phyloP scores from a whole-genome alignment of 1,140 invertebrate genomes.

The Lutraria rhynchaena region DNA sequence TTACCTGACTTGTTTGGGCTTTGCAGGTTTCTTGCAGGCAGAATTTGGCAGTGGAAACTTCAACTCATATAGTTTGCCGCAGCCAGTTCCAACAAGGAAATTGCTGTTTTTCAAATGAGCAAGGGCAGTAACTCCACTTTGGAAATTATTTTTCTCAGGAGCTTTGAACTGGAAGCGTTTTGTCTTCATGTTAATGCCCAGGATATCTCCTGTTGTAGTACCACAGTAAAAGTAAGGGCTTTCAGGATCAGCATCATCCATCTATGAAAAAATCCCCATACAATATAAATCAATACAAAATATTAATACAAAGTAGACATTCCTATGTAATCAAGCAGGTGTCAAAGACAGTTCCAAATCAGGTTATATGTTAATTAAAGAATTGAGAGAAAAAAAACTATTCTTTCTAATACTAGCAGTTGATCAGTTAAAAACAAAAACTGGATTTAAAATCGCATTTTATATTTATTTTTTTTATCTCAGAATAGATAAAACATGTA shows the following conservation, averaged over 20 bases:
- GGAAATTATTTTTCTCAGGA: conserved; percentile 79
- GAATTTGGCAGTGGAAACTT: conserved; percentile 53
- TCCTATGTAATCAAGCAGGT: too few relatives aligned
- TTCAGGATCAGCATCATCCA: conserved; percentile 81
- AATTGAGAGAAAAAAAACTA: too few relatives aligned
- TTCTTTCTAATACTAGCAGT: too few relatives aligned
- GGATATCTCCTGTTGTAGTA: conserved; percentile 90
- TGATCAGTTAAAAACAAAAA: too few relatives aligned
- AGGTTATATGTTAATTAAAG: too few relatives aligned
- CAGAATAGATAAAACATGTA: too few relatives aligned
- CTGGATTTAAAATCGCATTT: too few relatives aligned
- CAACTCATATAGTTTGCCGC: conserved; percentile 86
- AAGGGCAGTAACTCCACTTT: conserved; percentile 87
- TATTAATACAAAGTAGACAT: too few relatives aligned
- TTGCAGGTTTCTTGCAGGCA: conserved; percentile 56
- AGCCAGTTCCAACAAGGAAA: conserved; percentile 91
- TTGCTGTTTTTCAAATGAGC: conserved; percentile 84
- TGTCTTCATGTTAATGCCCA: conserved; percentile 81
- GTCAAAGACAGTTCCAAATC: too few relatives aligned
- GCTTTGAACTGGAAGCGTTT: conserved; percentile 76
- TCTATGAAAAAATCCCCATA: conserved; percentile 65
- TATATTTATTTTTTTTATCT: too few relatives aligned
- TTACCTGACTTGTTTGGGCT: conserved; percentile 42
- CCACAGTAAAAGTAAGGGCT: conserved; percentile 92
- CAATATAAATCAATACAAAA: too few relatives aligned